A percentile compares a stretch with the other conserved stretches of the same genome.
Evolutionary conservation across 2,797 vertebrate genomes (phyloP).

Genomic region (Valencia hispanica): DNA sequence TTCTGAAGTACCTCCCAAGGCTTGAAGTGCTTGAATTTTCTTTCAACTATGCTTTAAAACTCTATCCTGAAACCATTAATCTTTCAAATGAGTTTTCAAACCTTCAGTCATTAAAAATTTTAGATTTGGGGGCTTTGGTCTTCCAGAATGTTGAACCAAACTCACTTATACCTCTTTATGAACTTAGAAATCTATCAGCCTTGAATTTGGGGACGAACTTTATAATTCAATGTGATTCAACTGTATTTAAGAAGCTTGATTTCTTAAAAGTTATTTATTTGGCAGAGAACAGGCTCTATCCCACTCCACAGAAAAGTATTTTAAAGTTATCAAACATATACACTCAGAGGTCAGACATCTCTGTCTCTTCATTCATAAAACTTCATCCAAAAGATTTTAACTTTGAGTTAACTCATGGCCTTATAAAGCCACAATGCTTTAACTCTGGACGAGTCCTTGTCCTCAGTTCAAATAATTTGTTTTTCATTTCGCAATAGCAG

Average conservation of each 20-base stretch:
- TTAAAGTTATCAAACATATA: fast-evolving
- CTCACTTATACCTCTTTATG: constrained; percentile 76
- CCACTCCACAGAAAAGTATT: constrained; percentile 21
- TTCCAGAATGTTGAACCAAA: constrained; percentile 80
- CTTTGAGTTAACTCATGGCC: constrained; percentile 51
- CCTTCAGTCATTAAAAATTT: constrained; percentile 78
- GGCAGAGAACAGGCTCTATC: constrained; percentile 84
- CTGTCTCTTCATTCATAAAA: constrained; percentile 30
- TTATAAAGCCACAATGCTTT: constrained; percentile 79
- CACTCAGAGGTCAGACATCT: constrained; percentile 22
- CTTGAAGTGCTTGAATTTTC: constrained; percentile 87
- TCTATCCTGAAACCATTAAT: constrained; percentile 77
- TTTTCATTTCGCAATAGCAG: constrained; percentile 81
- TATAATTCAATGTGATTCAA: constrained; percentile 83
- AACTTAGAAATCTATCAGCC: constrained; percentile 82
- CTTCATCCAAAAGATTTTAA: constrained; percentile 2
- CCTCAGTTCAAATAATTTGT: constrained; percentile 84
- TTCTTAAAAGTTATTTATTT: constrained; percentile 81
- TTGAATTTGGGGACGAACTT: constrained; percentile 92
- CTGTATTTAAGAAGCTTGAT: constrained; percentile 72
- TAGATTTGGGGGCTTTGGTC: constrained; percentile 86
- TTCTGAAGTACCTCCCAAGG: constrained; percentile 78
- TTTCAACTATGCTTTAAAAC: constrained; percentile 85
- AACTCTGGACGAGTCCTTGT: constrained; percentile 80
- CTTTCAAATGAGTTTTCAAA: constrained; percentile 84